Evolutionary conservation across 2,888 invertebrate species (phyloP).

Genomic region (Mechanitis mazaeus): DNA sequence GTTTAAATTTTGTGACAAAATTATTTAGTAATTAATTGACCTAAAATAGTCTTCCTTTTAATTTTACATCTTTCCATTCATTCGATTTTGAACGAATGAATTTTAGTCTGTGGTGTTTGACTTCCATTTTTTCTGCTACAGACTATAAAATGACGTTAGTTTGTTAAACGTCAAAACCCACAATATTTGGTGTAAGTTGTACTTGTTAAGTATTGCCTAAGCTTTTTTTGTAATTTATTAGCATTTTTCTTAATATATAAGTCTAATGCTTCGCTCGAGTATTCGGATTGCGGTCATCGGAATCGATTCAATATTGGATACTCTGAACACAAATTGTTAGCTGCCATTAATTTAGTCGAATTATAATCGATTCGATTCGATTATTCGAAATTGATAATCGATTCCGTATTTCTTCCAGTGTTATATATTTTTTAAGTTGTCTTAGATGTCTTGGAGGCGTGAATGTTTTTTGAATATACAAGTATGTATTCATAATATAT

Average conservation of each 20-base stretch:
- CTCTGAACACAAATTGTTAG: conserved; percentile 33
- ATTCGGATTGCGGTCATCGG: conserved; percentile 21
- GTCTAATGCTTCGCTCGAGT: conserved; percentile 55
- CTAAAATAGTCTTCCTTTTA: too few relatives aligned
- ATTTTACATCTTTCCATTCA: too few relatives aligned
- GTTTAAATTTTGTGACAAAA: too few relatives aligned
- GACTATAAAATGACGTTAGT: too few relatives aligned
- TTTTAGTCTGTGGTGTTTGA: too few relatives aligned
- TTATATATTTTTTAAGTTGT: conserved; percentile 33
- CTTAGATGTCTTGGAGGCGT: conserved; percentile 17
- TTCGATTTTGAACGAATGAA: too few relatives aligned
- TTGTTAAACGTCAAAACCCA: too few relatives aligned
- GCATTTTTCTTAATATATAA: conserved; percentile 66
- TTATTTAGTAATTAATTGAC: too few relatives aligned
- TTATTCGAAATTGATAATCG: conserved; percentile 29
- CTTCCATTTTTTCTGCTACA: too few relatives aligned
- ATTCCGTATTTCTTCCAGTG: conserved; percentile 49
- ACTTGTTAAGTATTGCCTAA: conserved; percentile 72
- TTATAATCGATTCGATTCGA: conserved; percentile 30
- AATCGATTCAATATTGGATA: conserved; percentile 27
- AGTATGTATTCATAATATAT: conserved; percentile 32
- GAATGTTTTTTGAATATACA: too few relatives aligned
- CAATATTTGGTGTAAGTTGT: conserved; percentile 57
- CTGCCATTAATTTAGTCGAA: conserved; percentile 31
- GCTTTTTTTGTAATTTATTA: conserved; percentile 68